Percentiles rank a stretch among this genome's conserved stretches.
phyloP scores from a whole-genome alignment of 2,113 vertebrate species.

The Xerus inauris region DNA sequence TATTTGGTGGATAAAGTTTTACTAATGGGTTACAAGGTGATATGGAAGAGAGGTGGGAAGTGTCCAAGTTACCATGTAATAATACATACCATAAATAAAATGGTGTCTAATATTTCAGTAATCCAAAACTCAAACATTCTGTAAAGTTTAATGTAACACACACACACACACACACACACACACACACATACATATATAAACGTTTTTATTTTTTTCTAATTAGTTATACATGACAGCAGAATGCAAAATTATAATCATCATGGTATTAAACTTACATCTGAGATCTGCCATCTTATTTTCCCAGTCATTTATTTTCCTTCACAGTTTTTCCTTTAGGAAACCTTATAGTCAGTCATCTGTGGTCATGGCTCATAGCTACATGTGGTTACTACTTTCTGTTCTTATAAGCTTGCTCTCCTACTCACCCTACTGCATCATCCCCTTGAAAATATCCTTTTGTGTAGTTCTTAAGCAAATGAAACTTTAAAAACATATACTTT shows the following conservation, averaged over 20 bases:
- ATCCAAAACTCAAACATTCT: no score
- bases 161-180: no score
- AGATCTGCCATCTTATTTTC: background rate
- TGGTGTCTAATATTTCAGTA: background rate
- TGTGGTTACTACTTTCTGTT: background rate
- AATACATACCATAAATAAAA: background rate
- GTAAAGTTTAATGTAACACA: no score
- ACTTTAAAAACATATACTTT: background rate
- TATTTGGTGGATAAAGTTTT: constrained; percentile 16
- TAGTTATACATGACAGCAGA: no score
- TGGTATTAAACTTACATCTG: background rate
- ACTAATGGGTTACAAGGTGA: background rate
- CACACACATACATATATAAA: no score
- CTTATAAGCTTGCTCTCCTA: background rate
- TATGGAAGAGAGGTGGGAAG: background rate
- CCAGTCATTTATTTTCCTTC: background rate
- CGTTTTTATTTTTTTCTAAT: no score
- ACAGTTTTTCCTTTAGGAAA: constrained; percentile 2
- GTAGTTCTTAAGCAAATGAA: background rate
- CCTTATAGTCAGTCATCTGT: background rate
- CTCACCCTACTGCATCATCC: background rate
- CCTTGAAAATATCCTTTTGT: background rate
- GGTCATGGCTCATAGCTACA: background rate
- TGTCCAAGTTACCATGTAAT: background rate
- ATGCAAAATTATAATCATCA: background rate